Evolutionary conservation across 2,797 vertebrate species (phyloP), one percentile per base, ranked within the genome.

Genomic region (Cichlasoma orientale): DNA sequence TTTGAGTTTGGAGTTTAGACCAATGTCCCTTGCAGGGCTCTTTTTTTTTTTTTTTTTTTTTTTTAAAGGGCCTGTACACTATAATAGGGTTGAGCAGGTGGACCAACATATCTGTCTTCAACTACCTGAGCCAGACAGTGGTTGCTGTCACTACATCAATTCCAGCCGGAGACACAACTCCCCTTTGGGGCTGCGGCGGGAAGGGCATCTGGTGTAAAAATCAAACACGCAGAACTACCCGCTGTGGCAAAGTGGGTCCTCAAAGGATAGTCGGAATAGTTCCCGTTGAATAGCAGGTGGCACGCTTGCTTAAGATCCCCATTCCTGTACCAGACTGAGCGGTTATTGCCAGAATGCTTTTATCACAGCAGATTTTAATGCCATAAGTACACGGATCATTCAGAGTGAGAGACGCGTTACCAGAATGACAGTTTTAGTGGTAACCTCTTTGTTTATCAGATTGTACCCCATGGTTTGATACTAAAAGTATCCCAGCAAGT

Each of bases 401-500:
- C 18, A 50, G 16, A 50, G 47, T 14, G 44, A 44, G 11, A 19
- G 16, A 50, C 18, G 2, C 47, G 19, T 66, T 4, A 27, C 27
- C 23, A 47, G 9, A 9, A 66, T 47, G 1, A 66, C 61, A 47
- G 23, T 27, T 66, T 66, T 27, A 47, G 38, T 16, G 44, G 61
- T 47, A 47, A 47, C 61, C 23, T 7, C 23, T 3, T 13, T 66
- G 61, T 66, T 66, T 66, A 25, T 47, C 61, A 3, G 14, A 7
- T 66, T 27, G 38, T 27, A 18, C 9, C 38, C 8, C 3, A 11
- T 27, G 38, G 23, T 18, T 27, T 27, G 23, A 66, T 66, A 47
- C 27, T 27, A 23, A 66, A 66, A 47, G 23, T n/a, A 11, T 36
- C 61, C 63, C 79, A 71, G 73, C 66, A 70, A 63, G 74, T 50